Percentiles rank a stretch among this genome's conserved stretches.
phyloP scores from a whole-genome alignment of 2,888 invertebrate species.

The Mythimna lalbum region DNA sequence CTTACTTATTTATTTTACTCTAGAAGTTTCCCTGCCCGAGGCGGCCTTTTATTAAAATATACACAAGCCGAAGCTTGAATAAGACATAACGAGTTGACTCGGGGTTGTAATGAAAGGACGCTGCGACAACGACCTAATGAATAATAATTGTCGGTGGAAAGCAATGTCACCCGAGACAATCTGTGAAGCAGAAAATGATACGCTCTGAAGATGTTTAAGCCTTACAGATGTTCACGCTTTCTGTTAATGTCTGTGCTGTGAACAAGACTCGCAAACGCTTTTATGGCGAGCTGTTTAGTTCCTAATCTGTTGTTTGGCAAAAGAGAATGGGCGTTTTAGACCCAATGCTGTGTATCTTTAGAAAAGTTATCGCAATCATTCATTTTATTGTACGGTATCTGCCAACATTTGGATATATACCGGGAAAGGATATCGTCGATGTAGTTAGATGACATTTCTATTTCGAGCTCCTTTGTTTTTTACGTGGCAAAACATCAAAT shows the following conservation, averaged over 20 bases:
- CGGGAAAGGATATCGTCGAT: too few relatives aligned
- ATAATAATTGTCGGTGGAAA: slow-evolving; percentile 80
- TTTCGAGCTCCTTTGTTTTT: too few relatives aligned
- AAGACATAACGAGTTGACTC: slow-evolving; percentile 80
- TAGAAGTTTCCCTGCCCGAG: slow-evolving; percentile 51
- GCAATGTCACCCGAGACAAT: slow-evolving; percentile 75
- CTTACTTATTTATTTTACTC: slow-evolving; percentile 54
- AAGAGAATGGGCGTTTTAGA: neutral
- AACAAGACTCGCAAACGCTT: neutral
- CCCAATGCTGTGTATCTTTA: too few relatives aligned
- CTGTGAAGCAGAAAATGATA: slow-evolving; percentile 63
- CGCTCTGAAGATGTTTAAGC: slow-evolving; percentile 52
- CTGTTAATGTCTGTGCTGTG: slow-evolving; percentile 2
- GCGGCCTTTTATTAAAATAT: slow-evolving; percentile 81
- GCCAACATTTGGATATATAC: too few relatives aligned
- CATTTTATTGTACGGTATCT: too few relatives aligned
- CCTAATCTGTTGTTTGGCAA: neutral
- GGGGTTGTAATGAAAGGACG: slow-evolving; percentile 81
- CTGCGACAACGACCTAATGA: slow-evolving; percentile 79
- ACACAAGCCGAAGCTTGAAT: slow-evolving; percentile 80
- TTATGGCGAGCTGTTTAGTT: neutral
- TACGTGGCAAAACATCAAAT: too few relatives aligned
- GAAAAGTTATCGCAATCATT: too few relatives aligned
- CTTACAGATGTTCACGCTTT: slow-evolving; percentile 24
- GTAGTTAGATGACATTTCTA: too few relatives aligned